These are phyloP conservation scores for Drosophila antonietae DNA, from an alignment of 2,888 invertebrate species.

Conservation along the genomic window DNA sequence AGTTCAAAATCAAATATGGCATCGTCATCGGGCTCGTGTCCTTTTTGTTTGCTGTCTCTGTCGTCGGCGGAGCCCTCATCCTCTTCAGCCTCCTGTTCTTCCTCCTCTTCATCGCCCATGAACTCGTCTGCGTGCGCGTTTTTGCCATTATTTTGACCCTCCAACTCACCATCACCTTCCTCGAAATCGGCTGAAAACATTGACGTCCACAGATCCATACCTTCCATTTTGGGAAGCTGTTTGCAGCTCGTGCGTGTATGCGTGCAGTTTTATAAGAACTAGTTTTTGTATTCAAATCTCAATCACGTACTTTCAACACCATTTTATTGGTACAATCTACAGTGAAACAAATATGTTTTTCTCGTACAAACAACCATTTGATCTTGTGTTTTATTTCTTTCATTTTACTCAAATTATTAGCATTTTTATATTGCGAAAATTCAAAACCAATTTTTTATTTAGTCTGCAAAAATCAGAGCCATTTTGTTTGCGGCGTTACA, in stretches of 20 bases:
- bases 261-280: constrained; percentile 63
- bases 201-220: constrained; percentile 80
- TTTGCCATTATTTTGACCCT: constrained; percentile 23
- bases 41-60: constrained; percentile 21
- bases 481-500: constrained; percentile 73
- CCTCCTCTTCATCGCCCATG: constrained; percentile 47
- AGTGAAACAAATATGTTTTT: constrained; percentile 14
- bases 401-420: constrained; percentile 22
- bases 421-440: constrained; percentile 40
- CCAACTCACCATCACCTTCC: constrained; percentile 44
- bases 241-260: constrained; percentile 36
- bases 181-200: constrained; percentile 80
- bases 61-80: constrained; percentile 20
- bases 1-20: constrained; percentile 78
- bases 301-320: constrained; percentile 26
- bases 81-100: constrained; percentile 45
- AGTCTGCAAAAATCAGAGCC: constrained; percentile 74
- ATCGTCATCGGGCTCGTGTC: constrained; percentile 73
- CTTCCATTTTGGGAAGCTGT: constrained; percentile 68
- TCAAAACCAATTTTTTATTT: constrained; percentile 42
- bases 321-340: constrained; percentile 15
- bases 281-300: constrained; percentile 66
- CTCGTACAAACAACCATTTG: constrained; percentile 15
- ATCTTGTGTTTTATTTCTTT: constrained; percentile 13
- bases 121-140: constrained; percentile 48